These are phyloP conservation scores for Perizoma affinitatum DNA, from an alignment of 2,888 invertebrate species.

Conservation along the genomic window DNA sequence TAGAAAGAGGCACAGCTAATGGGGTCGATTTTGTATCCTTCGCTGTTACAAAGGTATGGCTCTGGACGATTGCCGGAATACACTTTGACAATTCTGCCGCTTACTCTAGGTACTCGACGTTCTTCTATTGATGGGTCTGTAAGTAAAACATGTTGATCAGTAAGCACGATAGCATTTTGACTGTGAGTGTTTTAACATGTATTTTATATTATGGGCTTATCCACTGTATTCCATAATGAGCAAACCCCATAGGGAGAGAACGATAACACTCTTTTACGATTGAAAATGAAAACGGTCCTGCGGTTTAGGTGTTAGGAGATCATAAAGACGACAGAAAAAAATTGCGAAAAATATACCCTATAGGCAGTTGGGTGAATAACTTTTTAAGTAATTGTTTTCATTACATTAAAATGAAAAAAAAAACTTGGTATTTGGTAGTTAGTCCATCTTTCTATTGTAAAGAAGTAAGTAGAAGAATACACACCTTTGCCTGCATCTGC, in stretches of 20 bases:
- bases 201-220: no score
- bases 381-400: no score
- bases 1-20: constrained; percentile 89
- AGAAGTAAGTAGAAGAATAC: constrained; percentile 24
- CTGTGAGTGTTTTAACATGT: no score
- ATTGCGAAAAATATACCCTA: no score
- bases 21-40: constrained; percentile 90
- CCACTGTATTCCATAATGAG: no score
- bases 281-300: no score
- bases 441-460: constrained; percentile 11
- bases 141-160: background rate
- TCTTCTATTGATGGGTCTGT: constrained; percentile 46
- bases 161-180: no score
- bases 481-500: constrained; percentile 40
- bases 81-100: constrained; percentile 66
- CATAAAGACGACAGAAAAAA: no score
- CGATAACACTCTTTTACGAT: no score
- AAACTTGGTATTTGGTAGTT: constrained; percentile 1
- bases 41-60: constrained; percentile 84
- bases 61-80: constrained; percentile 66
- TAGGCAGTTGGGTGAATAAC: no score
- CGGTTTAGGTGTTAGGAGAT: no score
- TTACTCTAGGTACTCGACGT: constrained; percentile 49
- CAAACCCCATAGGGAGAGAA: no score
- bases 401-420: background rate